Percentiles rank a stretch among this genome's conserved stretches.
phyloP scores from a whole-genome alignment of 2,888 invertebrate species.

The Lepidonotus clava region DNA sequence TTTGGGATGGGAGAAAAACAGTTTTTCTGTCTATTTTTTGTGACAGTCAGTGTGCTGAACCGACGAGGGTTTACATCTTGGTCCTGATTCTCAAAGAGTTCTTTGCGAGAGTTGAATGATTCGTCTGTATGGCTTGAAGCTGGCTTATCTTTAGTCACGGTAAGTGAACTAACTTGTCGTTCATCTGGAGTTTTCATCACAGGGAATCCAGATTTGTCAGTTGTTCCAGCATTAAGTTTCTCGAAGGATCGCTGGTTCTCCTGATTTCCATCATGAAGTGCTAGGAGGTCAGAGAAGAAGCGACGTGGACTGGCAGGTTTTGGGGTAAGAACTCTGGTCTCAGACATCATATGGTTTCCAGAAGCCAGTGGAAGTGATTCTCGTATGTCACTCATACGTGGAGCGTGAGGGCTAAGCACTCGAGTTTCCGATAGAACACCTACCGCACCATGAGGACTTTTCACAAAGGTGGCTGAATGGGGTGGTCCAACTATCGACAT shows the following conservation, averaged over 20 bases:
- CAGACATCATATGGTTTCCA: not conserved
- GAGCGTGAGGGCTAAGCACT: not conserved
- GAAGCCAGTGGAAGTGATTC: not conserved
- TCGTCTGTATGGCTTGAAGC: too few relatives aligned
- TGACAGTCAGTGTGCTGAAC: constrained; percentile 47
- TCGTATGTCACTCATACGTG: not conserved
- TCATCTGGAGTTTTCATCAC: too few relatives aligned
- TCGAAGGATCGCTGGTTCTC: too few relatives aligned
- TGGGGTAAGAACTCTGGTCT: not conserved
- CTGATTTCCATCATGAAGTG: not conserved
- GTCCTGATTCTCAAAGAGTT: not conserved
- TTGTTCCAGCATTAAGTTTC: too few relatives aligned
- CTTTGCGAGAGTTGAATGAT: too few relatives aligned
- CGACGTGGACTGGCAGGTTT: constrained; percentile 13
- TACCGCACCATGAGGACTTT: not conserved
- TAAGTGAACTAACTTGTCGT: too few relatives aligned
- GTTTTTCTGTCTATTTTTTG: not conserved
- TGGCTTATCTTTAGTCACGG: too few relatives aligned
- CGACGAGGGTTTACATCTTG: not conserved
- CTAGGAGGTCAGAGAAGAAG: constrained; percentile 25
- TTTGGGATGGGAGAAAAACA: not conserved
- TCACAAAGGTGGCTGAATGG: constrained; percentile 23
- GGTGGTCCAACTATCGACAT: not conserved
- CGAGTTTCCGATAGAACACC: not conserved
- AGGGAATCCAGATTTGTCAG: too few relatives aligned